Conservation (phyloP, 1,140 invertebrate genomes). For the Gryon sp. region DNA sequence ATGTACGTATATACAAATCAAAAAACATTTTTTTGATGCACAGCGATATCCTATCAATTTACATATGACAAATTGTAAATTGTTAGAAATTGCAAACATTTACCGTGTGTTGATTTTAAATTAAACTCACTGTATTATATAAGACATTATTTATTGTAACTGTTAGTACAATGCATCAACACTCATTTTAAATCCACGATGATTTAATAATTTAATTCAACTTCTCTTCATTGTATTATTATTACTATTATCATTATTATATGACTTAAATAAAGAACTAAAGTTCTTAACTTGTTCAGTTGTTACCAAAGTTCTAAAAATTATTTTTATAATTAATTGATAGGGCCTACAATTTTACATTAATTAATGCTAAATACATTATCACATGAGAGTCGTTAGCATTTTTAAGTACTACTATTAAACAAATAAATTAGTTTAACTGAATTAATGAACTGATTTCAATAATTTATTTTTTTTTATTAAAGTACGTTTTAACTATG, state of each 20-base stretch:
- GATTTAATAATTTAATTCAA: slow-evolving; percentile 7
- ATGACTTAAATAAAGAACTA: neutral
- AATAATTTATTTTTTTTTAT: too few relatives aligned
- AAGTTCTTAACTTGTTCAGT: slow-evolving; percentile 3
- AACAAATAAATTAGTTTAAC: too few relatives aligned
- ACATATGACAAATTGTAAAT: neutral
- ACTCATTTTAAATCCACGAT: slow-evolving; percentile 9
- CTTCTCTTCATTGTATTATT: neutral
- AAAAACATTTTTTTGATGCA: neutral
- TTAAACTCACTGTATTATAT: slow-evolving; percentile 30
- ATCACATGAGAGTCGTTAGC: too few relatives aligned
- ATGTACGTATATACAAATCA: too few relatives aligned
- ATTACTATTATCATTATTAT: too few relatives aligned
- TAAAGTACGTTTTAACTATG: too few relatives aligned
- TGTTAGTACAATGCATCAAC: slow-evolving; percentile 27
- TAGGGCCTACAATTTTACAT: neutral
- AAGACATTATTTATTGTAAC: slow-evolving; percentile 52
- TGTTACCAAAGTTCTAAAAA: slow-evolving; percentile 23
- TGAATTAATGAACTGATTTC: too few relatives aligned
- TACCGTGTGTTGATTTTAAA: slow-evolving; percentile 9
- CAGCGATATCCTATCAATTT: slow-evolving; percentile 2
- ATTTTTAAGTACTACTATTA: too few relatives aligned
- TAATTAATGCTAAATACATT: too few relatives aligned
- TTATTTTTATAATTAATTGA: neutral
- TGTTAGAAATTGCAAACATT: too few relatives aligned